Percentiles rank a stretch among this genome's conserved stretches.
These are phyloP conservation scores for Hyppa rectilinea DNA, from an alignment of 2,888 invertebrate genomes.

Conservation along the genomic window DNA sequence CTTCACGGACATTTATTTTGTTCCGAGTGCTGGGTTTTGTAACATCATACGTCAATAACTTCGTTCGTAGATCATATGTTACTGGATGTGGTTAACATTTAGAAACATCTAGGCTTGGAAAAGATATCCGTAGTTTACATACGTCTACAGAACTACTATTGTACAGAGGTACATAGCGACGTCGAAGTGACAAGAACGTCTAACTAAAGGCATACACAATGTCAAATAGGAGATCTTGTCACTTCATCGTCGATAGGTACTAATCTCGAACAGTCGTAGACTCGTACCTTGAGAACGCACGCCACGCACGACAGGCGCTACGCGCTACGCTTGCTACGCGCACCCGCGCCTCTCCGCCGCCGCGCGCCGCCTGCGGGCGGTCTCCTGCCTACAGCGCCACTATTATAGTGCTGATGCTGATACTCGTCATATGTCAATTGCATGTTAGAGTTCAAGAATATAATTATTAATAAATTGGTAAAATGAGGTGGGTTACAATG, in stretches of 20 bases:
- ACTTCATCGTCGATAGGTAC: too few species aligned
- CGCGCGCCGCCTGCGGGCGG: background rate
- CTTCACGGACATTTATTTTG: conserved; percentile 22
- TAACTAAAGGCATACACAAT: too few species aligned
- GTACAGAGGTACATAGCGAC: too few species aligned
- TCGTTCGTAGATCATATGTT: conserved; percentile 4
- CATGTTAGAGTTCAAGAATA: conserved; percentile 27
- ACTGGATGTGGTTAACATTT: conserved; percentile 16
- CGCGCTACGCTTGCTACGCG: conserved; percentile 47
- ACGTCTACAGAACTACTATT: background rate
- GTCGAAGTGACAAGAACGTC: too few species aligned
- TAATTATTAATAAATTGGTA: conserved; percentile 8
- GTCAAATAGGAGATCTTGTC: too few species aligned
- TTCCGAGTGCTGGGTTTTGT: conserved; percentile 18
- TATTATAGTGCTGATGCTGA: conserved; percentile 23
- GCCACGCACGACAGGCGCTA: conserved; percentile 8
- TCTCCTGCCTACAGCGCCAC: conserved; percentile 3
- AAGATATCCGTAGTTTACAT: conserved; percentile 2
- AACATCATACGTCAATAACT: conserved; percentile 16
- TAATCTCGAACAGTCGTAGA: conserved; percentile 7
- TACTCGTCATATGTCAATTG: conserved; percentile 5
- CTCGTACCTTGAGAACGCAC: conserved; percentile 9
- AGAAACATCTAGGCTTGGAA: conserved; percentile 18
- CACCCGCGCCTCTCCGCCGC: background rate
- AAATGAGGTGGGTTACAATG: background rate